Evolutionary conservation across 2,797 vertebrate species (phyloP), one percentile per base, ranked within the genome.

Genomic region (Pipistrellus pygmaeus): DNA sequence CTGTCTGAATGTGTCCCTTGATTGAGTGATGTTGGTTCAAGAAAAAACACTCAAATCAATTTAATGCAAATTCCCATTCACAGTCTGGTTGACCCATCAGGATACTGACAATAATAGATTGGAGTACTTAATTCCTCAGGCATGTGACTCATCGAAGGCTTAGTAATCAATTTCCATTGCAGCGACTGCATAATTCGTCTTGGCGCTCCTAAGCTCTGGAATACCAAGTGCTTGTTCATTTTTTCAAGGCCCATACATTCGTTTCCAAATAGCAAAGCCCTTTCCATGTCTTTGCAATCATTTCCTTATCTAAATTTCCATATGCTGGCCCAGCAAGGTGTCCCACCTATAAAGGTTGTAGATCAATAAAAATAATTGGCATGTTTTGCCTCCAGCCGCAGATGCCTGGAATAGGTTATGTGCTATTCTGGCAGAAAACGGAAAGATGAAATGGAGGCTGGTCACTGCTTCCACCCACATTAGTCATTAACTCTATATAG

Each of bases 131-230:
- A 98, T 98, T 98, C 98, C 98, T 98, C 96, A 98, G 97, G 98
- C 98, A 98, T 98, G 98, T 98, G 98, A 98, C 97, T 98, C 97
- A 98, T 97, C 71, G 96, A 98, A 98, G 96, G 93, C 97, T 98
- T 98, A 97, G 97, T 98, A 98, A 98, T 99, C 98, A 98, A 98
- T 98, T 98, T 98, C 97, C 98, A 98, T 98, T 97, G 86, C 97
- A 96, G 96, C 38, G 71, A 97, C 98, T 98, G 97, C 97, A 97
- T 98, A 98, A 98, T 98, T 98, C 95, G 96, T 98, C 98, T 98
- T 96, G 95, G 97, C 86, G 85, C 97, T 97, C 97, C 97, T 83
- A 91, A 97, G 95, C 97, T 96, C 94, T 95, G 85, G 94, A 94
- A 97, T 97, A 96, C 91, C 5, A 83, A 97, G 87, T 95, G 80